Evolutionary conservation across 92 coral and sea anemone species (phyloP).

Genomic region (Virgularia gustaviana): DNA sequence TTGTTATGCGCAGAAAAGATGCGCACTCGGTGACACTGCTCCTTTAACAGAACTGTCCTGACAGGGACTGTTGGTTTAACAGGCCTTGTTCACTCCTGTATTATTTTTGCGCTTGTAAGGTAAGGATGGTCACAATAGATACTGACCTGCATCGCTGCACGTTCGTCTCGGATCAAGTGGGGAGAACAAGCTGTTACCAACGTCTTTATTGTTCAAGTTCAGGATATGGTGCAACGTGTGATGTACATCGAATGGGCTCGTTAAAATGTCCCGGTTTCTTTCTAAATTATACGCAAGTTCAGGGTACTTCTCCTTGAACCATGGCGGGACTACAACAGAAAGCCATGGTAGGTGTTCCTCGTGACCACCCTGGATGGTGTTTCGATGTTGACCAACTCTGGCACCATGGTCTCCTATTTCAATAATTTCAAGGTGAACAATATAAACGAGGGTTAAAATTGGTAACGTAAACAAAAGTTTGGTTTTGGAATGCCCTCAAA

Average conservation of each 20-base stretch:
- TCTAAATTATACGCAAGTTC: conserved; percentile 45
- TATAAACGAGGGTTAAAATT: too few species aligned
- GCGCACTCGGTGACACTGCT: too few species aligned
- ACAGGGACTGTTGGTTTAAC: too few species aligned
- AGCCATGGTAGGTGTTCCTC: conserved; percentile 75
- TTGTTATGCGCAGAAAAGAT: too few species aligned
- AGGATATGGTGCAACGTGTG: conserved; percentile 65
- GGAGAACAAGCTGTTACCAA: conserved; percentile 57
- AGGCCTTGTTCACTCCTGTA: too few species aligned
- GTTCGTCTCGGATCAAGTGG: conserved; percentile 48
- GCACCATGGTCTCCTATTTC: conserved; percentile 84
- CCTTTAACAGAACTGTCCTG: too few species aligned
- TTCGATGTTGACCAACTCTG: conserved; percentile 64
- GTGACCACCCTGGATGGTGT: conserved; percentile 71
- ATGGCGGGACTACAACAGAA: conserved; percentile 64
- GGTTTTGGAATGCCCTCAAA: too few species aligned
- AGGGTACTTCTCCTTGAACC: conserved; percentile 64
- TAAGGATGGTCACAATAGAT: neutral
- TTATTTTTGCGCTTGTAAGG: too few species aligned
- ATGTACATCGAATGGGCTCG: conserved; percentile 68
- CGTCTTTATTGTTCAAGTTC: conserved; percentile 32
- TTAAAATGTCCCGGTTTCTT: conserved; percentile 53
- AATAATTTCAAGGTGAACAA: too few species aligned
- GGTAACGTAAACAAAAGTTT: too few species aligned
- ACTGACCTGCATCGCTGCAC: conserved; percentile 62